Evolutionary conservation across 2,113 vertebrate genomes (phyloP), one percentile per base, ranked within the genome.

Genomic region (Xiphias gladius): DNA sequence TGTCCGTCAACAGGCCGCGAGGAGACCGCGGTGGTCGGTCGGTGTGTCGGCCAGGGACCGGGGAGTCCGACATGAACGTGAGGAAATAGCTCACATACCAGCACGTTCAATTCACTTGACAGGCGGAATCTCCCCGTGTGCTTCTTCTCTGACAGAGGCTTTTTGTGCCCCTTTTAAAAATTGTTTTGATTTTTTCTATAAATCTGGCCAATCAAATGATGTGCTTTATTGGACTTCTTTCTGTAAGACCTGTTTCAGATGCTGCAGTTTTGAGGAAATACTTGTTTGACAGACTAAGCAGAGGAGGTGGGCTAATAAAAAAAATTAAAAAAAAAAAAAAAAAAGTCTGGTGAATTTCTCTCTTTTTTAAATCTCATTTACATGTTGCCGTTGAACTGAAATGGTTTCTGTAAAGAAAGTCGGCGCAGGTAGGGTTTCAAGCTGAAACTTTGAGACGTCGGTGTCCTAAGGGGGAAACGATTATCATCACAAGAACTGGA

Each of bases 401-500:
- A 35, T 32, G 1, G 19, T 57, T 24, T 32, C 16, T 22, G 35
- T 12, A 28, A 37, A 14, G n/a, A 64, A 30, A 17, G 12, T 2
- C 39, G 20, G n/a, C 24, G 19, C 26, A 67, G 20, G 58, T 59
- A 37, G 14, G 46, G 61, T 73, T 73, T 81, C 61, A 76, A 65
- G 69, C 86, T 73, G 46, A 77, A 46, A 59, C 62, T 80, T 71
- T 64, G 24, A 72, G 65, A 84, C 32, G 43, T 73, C 32, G 28
- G 41, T 52, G 64, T 61, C 62, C 37, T 58, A 19, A 62, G 55
- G 41, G 59, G 32, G 54, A 84, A 68, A 85, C 28, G 65, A 87
- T 88, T 72, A 86, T 71, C 52, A 81, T 73, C 78, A 69, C 61
- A 81, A 79, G 71, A 78, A 86, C 7, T 68, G 67, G 55, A 71